Evolutionary conservation across 2,113 vertebrate species (phyloP).

Genomic region (Sceloporus tristichus): DNA sequence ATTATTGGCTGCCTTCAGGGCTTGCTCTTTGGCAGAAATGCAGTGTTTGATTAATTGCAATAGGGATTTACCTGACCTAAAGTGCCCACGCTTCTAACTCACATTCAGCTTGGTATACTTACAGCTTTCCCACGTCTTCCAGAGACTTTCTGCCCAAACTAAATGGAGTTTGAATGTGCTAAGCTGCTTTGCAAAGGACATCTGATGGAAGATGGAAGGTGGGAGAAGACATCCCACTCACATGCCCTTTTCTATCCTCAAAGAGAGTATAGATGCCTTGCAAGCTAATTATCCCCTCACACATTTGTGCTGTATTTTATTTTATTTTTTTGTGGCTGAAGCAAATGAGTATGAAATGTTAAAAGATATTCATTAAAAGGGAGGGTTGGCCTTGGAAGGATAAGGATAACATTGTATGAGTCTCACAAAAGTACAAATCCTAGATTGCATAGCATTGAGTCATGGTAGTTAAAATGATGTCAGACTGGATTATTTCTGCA

Average conservation of each 20-base stretch:
- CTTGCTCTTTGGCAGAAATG: too few species aligned
- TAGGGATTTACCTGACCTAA: too few species aligned
- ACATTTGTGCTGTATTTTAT: not conserved
- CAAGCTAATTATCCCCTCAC: constrained; percentile 36
- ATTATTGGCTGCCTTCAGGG: too few species aligned
- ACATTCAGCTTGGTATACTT: not conserved
- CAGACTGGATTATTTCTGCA: too few species aligned
- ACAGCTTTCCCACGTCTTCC: not conserved
- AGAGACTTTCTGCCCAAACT: not conserved
- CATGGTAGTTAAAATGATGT: too few species aligned
- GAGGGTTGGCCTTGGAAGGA: too few species aligned
- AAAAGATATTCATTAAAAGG: not conserved
- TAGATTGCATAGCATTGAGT: too few species aligned
- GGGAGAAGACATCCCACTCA: not conserved
- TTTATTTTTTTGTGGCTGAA: constrained; percentile 11
- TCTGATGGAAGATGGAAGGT: not conserved
- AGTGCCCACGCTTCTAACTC: not conserved
- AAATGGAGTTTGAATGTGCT: not conserved
- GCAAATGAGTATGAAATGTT: constrained; percentile 36
- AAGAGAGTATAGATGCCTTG: not conserved
- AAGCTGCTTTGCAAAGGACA: not conserved
- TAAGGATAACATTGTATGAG: not conserved
- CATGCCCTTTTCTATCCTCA: not conserved
- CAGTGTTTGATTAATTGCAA: too few species aligned
- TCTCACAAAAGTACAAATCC: too few species aligned